Conservation (phyloP, 2,113 vertebrate species). For the Petaurus breviceps region DNA sequence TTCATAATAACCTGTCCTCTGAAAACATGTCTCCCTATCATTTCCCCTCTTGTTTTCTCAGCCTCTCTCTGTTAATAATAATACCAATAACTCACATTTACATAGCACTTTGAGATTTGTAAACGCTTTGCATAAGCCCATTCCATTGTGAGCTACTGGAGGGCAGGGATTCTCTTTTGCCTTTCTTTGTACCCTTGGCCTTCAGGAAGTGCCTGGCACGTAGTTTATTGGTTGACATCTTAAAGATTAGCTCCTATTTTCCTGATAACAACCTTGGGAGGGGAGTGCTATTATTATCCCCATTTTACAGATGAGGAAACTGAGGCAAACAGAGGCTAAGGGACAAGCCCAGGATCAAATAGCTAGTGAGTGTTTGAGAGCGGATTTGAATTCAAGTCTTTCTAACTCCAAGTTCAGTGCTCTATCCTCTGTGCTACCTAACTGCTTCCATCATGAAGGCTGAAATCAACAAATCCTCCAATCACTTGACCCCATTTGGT, state of each 20-base stretch:
- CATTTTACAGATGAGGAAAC: neutral
- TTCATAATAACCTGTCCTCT: neutral
- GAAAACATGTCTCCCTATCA: neutral
- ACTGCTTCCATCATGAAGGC: neutral
- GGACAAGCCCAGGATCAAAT: neutral
- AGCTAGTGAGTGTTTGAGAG: no score
- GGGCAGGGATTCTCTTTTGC: neutral
- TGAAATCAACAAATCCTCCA: neutral
- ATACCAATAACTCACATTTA: neutral
- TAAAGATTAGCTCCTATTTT: no score
- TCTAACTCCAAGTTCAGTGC: neutral
- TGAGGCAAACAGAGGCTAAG: neutral
- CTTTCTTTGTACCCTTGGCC: neutral
- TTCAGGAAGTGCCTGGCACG: neutral
- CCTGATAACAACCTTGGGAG: neutral
- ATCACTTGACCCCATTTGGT: neutral
- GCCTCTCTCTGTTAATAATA: neutral
- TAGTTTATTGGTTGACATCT: neutral
- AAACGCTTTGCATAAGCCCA: neutral
- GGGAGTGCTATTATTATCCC: neutral
- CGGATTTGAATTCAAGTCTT: neutral
- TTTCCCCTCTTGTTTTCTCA: neutral
- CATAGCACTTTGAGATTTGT: neutral
- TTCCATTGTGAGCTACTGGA: neutral
- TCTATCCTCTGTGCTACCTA: neutral